Evolutionary conservation across 2,888 invertebrate species (phyloP).

Genomic region (Apodemia mormo): DNA sequence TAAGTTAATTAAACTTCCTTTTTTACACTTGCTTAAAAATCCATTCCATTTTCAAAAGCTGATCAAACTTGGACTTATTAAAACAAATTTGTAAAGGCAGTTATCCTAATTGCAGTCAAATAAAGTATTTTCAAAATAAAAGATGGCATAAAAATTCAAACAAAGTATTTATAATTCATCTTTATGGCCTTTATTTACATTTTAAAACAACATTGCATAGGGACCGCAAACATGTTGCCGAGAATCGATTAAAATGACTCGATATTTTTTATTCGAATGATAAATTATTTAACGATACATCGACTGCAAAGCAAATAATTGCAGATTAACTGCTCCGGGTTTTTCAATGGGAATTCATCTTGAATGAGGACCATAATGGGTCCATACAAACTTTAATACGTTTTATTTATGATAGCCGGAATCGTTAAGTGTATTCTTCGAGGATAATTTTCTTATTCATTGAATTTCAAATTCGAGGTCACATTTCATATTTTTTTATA

Average conservation of each 20-base stretch:
- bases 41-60: too few species aligned
- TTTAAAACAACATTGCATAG: conserved; percentile 9
- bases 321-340: conserved; percentile 41
- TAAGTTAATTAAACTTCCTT: too few species aligned
- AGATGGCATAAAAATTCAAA: neutral
- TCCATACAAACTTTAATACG: conserved; percentile 3
- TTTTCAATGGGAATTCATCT: conserved; percentile 27
- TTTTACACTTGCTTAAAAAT: too few species aligned
- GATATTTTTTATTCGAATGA: conserved; percentile 28
- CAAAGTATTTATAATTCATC: conserved; percentile 16
- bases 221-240: conserved; percentile 13
- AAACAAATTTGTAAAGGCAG: neutral
- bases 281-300: conserved; percentile 23
- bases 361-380: conserved; percentile 3
- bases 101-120: neutral
- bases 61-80: neutral
- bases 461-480: conserved; percentile 14
- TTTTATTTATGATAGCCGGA: conserved; percentile 9
- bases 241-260: conserved; percentile 23
- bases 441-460: conserved; percentile 16
- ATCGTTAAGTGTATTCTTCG: neutral
- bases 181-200: conserved; percentile 10
- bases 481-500: neutral
- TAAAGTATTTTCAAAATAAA: neutral
- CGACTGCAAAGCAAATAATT: conserved; percentile 18